Conservation (phyloP, 2,888 invertebrate genomes). For the Perizoma flavofasciatum region DNA sequence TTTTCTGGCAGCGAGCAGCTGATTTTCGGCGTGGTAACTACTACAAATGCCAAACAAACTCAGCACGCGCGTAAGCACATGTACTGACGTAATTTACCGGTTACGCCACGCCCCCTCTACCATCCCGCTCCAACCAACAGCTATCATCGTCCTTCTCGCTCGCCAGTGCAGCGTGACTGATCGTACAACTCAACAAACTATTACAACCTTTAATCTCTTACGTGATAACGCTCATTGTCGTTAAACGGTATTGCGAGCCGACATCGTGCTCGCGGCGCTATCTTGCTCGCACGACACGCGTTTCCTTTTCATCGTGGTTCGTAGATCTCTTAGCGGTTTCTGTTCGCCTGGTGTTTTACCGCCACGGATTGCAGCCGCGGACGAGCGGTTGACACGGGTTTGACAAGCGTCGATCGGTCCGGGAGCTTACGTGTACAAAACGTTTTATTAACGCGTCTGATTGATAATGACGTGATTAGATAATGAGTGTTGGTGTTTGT, state of each 20-base stretch:
- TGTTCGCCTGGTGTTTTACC: constrained; percentile 81
- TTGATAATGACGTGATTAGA: constrained; percentile 23
- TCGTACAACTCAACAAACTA: constrained; percentile 42
- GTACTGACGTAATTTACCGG: constrained; percentile 68
- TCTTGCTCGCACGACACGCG: constrained; percentile 53
- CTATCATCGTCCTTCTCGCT: constrained; percentile 53
- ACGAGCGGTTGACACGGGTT: constrained; percentile 76
- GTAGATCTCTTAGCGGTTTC: constrained; percentile 53
- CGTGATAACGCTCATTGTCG: constrained; percentile 50
- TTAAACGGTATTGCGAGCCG: constrained; percentile 38
- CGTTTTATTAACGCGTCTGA: constrained; percentile 25
- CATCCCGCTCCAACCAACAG: constrained; percentile 54
- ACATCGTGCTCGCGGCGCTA: constrained; percentile 39
- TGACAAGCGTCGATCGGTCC: constrained; percentile 72
- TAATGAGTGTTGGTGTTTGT: constrained; percentile 53
- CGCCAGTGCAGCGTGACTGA: constrained; percentile 65
- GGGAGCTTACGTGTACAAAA: constrained; percentile 33
- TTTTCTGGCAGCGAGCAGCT: constrained; percentile 70
- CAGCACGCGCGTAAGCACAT: constrained; percentile 66
- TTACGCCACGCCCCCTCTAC: constrained; percentile 61
- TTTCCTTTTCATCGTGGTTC: constrained; percentile 49
- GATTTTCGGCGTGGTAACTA: constrained; percentile 75
- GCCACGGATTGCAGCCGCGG: constrained; percentile 81
- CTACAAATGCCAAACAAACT: constrained; percentile 64
- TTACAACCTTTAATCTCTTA: constrained; percentile 45